phyloP scores from a whole-genome alignment of 2,888 invertebrate genomes.

The Lydus trimaculatus region DNA sequence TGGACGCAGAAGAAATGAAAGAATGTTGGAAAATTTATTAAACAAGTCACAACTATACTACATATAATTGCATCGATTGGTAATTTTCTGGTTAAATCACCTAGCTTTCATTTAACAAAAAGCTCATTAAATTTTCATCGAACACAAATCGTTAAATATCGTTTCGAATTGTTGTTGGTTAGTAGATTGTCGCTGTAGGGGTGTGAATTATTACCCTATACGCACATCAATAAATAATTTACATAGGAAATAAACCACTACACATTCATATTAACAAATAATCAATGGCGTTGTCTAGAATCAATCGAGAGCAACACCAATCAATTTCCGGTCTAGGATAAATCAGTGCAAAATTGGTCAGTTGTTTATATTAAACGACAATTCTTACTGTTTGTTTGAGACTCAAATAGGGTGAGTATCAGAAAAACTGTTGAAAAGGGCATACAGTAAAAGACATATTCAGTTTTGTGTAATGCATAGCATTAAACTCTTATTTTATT shows the following conservation, averaged over 20 bases:
- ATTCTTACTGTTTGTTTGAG: too few species aligned
- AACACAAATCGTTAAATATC: too few species aligned
- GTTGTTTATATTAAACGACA: too few species aligned
- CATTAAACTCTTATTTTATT: too few species aligned
- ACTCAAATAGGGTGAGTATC: too few species aligned
- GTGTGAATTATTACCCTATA: not conserved
- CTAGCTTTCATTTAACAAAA: not conserved
- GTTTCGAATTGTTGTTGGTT: not conserved
- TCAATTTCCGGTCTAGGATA: not conserved
- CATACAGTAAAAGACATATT: too few species aligned
- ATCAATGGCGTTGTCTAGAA: not conserved
- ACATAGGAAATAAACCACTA: not conserved
- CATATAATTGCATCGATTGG: not conserved
- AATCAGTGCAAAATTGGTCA: not conserved
- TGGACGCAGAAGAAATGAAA: too few species aligned
- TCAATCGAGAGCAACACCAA: not conserved
- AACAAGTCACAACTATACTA: too few species aligned
- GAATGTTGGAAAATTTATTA: too few species aligned
- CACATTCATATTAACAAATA: not conserved
- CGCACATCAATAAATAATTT: not conserved
- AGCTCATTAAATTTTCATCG: not conserved
- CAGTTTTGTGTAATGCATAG: too few species aligned
- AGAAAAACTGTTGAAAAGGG: too few species aligned
- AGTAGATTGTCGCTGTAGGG: not conserved
- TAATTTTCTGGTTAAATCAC: not conserved